phyloP scores from a whole-genome alignment of 2,797 vertebrate genomes.

The Onychomys arenicola region DNA sequence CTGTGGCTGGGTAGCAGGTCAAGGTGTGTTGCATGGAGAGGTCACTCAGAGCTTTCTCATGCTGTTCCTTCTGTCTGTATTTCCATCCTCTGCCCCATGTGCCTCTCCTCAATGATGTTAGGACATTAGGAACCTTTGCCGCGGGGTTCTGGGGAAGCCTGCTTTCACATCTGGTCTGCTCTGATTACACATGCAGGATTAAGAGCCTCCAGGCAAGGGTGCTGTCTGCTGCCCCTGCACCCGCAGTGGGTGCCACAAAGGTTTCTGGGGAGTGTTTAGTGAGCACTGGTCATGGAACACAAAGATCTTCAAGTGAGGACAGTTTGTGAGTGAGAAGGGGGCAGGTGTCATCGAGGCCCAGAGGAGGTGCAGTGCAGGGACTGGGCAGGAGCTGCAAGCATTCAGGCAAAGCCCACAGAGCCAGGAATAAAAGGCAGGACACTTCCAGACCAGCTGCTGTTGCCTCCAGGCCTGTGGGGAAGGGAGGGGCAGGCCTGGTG shows the following conservation, averaged over 20 bases:
- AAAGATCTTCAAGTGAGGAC: not conserved
- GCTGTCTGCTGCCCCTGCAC: not conserved
- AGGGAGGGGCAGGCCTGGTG: not conserved
- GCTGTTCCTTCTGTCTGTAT: not conserved
- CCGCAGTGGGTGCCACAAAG: not conserved
- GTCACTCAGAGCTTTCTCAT: not conserved
- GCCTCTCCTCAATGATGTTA: not conserved
- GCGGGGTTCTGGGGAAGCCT: not conserved
- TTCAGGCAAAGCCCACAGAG: constrained; percentile 46
- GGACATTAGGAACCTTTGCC: not conserved
- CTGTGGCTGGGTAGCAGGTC: not conserved
- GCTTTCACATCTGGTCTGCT: not conserved
- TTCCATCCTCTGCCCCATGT: not conserved
- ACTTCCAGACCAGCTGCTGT: not conserved
- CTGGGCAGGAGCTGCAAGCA: not conserved
- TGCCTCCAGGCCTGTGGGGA: not conserved
- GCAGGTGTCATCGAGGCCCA: not conserved
- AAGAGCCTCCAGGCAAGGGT: not conserved
- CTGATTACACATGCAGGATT: not conserved
- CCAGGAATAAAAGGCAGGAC: constrained; percentile 45
- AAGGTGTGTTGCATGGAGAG: rapidly evolving
- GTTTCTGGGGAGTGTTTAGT: not conserved
- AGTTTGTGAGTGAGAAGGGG: not conserved
- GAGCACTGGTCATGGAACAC: not conserved
- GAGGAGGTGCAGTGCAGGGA: not conserved